Evolutionary conservation across 2,888 invertebrate genomes (phyloP).

Genomic region (Fragum sueziense): DNA sequence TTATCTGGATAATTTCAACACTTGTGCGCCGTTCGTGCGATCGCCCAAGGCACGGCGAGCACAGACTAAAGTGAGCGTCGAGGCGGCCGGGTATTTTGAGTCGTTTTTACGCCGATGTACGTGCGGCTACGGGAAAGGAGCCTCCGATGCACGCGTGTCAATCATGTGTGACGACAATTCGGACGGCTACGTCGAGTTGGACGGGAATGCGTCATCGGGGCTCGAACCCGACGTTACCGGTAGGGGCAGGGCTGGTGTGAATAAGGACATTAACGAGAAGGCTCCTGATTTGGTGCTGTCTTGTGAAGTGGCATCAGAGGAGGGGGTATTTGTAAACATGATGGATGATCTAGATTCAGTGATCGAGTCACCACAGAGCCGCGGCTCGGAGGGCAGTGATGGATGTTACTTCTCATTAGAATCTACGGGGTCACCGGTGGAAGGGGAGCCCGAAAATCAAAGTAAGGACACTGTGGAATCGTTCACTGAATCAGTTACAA

Average conservation of each 20-base stretch:
- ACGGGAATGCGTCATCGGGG: neutral
- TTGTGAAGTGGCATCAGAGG: conserved; percentile 57
- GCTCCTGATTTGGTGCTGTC: neutral
- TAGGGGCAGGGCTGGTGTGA: neutral
- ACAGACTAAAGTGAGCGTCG: neutral
- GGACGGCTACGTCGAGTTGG: conserved; percentile 1
- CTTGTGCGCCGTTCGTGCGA: conserved; percentile 69
- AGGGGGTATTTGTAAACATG: conserved; percentile 75
- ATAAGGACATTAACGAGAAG: neutral
- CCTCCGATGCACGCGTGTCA: neutral
- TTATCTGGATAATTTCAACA: conserved; percentile 71
- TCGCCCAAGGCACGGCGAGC: conserved; percentile 25
- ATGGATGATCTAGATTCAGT: conserved; percentile 69
- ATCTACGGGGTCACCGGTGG: conserved; percentile 67
- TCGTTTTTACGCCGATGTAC: conserved; percentile 2
- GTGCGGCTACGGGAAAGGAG: conserved; percentile 1
- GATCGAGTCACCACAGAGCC: conserved; percentile 42
- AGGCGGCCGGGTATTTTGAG: neutral
- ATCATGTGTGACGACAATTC: conserved; percentile 18
- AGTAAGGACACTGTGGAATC: conserved; percentile 43
- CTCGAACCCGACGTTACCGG: too few species aligned
- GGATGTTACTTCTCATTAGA: conserved; percentile 61
- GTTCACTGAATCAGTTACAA: conserved; percentile 37
- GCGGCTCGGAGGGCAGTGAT: conserved; percentile 52
- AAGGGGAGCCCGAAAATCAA: conserved; percentile 48